Evolutionary conservation across 1,140 invertebrate species (phyloP), one percentile per base, ranked within the genome.

Genomic region (Anoplophora glabripennis): DNA sequence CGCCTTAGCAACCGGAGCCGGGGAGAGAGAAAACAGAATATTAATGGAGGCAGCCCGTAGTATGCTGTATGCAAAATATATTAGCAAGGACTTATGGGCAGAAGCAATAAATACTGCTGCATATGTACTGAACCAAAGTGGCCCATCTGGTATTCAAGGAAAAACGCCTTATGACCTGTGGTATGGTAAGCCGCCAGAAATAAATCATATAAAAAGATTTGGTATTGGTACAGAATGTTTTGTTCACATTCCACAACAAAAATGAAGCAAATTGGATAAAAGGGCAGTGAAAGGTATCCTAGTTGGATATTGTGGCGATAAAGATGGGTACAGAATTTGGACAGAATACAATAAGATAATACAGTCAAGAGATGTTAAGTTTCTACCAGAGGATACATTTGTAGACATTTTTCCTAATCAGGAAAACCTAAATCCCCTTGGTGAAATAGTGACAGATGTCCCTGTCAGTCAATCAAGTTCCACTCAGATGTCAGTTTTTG

Each of bases 101-200:
- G 42, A 56, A 56, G 44, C 53, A 7, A 12, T 48, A n/a, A 18
- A 53, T 33, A 53, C 17, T n/a, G 18, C 53, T 11, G 70, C 60
- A 11, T 72, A 71, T 56, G 51, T 74, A 14, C 37, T 74, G 11
- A 77, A 77, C 59, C 49, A 69, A 48, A 75, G 69, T 42, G 67
- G 71, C 15, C 57, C 58, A 36, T 61, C 64, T 15, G 64, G 44
- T 40, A 17, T 66, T 18, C 17, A 59, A 37, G 34, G 53, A 28
- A 70, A 72, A 56, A 67, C 66, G 10, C 73, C 73, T 40, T 67
- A 61, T 60, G 71, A 75, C 53, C 35, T 74, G 4, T 74, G 72
- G 68, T 63, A 36, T 49, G 61, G 49, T 4, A 64, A 63, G 53
- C 47, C 35, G 35, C 9, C 36, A 4, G 21, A 57, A 44, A 63